Evolutionary conservation across 2,797 vertebrate species (phyloP).

Genomic region (Melanotaenia pygmaea): DNA sequence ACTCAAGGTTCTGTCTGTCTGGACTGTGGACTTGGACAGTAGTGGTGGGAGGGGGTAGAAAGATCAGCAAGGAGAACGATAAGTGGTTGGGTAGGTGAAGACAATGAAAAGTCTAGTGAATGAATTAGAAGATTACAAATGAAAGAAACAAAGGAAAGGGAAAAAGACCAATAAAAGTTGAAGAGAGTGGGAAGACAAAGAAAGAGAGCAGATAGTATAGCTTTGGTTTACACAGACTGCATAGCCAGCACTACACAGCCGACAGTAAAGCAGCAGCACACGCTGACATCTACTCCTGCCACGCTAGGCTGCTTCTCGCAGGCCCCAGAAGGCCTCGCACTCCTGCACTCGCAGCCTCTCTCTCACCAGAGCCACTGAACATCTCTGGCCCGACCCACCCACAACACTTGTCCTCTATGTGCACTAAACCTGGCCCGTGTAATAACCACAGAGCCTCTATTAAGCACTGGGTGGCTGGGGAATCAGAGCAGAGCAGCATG

Average conservation of each 20-base stretch:
- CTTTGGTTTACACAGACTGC: constrained; percentile 74
- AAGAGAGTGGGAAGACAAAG: constrained; percentile 23
- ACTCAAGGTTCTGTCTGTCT: constrained; percentile 83
- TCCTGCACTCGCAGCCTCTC: constrained; percentile 51
- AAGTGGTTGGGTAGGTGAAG: constrained; percentile 32
- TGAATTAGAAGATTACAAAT: constrained; percentile 58
- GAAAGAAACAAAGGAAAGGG: constrained; percentile 30
- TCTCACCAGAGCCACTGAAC: constrained; percentile 64
- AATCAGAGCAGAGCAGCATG: constrained; percentile 54
- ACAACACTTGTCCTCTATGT: constrained; percentile 71
- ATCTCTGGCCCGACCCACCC: constrained; percentile 67
- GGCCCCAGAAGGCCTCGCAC: constrained; percentile 70
- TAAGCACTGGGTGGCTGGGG: constrained; percentile 61
- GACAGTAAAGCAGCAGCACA: constrained; percentile 71
- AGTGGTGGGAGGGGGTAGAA: constrained; percentile 25
- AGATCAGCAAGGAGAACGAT: constrained; percentile 39
- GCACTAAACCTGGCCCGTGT: constrained; percentile 72
- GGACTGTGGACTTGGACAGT: constrained; percentile 68
- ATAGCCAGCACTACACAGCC: constrained; percentile 73
- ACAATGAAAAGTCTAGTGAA: constrained; percentile 49
- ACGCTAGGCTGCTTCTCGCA: constrained; percentile 71
- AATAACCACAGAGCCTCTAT: constrained; percentile 75
- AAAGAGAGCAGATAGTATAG: constrained; percentile 48
- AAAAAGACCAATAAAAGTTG: constrained; percentile 27
- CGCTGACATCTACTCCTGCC: constrained; percentile 76